Conservation (phyloP, 2,888 invertebrate species). For the Cinara cedri region DNA sequence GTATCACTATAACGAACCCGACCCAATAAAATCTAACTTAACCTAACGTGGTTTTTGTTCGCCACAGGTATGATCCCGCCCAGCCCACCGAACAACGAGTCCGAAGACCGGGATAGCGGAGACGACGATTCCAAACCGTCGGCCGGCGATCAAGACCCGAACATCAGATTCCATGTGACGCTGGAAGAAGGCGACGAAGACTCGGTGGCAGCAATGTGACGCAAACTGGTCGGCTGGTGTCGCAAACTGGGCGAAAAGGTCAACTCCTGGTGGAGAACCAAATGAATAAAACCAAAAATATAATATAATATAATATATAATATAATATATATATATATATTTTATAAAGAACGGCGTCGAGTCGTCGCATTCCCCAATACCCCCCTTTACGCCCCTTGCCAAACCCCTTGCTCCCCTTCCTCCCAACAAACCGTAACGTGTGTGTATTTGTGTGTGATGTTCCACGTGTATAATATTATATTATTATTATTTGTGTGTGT, state of each 20-base stretch:
- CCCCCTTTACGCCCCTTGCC: not conserved
- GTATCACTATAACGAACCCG: not conserved
- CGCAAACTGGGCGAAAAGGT: slow-evolving; percentile 88
- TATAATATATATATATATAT: too few relatives aligned
- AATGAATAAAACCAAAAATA: slow-evolving; percentile 5
- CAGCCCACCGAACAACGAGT: slow-evolving; percentile 68
- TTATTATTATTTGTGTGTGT: not conserved
- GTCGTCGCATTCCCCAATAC: too few relatives aligned
- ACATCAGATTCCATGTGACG: slow-evolving; percentile 69
- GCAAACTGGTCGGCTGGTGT: slow-evolving; percentile 89
- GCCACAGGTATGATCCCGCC: slow-evolving; percentile 77
- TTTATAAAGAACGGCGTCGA: too few relatives aligned
- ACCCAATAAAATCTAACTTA: not conserved
- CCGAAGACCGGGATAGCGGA: slow-evolving; percentile 70
- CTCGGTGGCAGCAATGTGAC: slow-evolving; percentile 79
- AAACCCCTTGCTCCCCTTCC: not conserved
- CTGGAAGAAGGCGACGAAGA: slow-evolving; percentile 80
- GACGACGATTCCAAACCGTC: slow-evolving; percentile 52
- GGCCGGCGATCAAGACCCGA: slow-evolving; percentile 59
- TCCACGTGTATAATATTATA: too few relatives aligned
- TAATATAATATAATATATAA: too few relatives aligned
- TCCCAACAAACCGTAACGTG: not conserved
- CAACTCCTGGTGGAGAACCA: slow-evolving; percentile 77
- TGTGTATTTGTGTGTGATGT: slow-evolving; percentile 6
- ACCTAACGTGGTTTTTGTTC: not conserved